A percentile compares a stretch with the other conserved stretches of the same genome.
phyloP scores from a whole-genome alignment of 1,140 invertebrate species.

The Elymnias hypermnestra region DNA sequence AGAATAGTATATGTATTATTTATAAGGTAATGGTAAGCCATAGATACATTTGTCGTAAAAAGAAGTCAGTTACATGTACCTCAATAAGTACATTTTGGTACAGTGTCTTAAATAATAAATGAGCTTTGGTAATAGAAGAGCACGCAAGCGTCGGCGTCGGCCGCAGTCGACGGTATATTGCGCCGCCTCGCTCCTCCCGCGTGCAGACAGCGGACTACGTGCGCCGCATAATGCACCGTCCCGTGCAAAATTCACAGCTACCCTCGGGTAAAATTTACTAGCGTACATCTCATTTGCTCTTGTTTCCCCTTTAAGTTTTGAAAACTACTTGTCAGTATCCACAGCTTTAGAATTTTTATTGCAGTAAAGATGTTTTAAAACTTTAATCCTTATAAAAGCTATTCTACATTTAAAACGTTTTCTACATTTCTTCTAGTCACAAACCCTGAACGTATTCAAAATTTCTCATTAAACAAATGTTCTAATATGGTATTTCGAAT shows the following conservation, averaged over 20 bases:
- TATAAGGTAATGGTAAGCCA: not conserved
- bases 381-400: no score
- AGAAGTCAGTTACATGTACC: conserved; percentile 43
- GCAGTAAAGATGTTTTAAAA: no score
- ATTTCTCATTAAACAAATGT: no score
- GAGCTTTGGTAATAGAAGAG: conserved; percentile 60
- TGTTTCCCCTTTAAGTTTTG: conserved; percentile 38
- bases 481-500: not conserved
- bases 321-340: conserved; percentile 17
- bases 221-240: conserved; percentile 65
- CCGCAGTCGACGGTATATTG: conserved; percentile 34
- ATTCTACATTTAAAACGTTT: no score
- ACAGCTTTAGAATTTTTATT: conserved; percentile 4
- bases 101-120: conserved; percentile 68
- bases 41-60: conserved; percentile 47
- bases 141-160: conserved; percentile 34
- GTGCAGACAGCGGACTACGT: conserved; percentile 70
- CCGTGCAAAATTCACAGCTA: conserved; percentile 72
- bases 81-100: conserved; percentile 49
- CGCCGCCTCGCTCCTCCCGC: conserved; percentile 32
- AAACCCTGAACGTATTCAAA: no score
- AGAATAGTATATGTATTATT: no score
- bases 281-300: conserved; percentile 65
- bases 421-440: no score
- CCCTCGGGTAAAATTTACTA: conserved; percentile 62